Evolutionary conservation across 2,797 vertebrate genomes (phyloP).

Genomic region (Melanotaenia pygmaea): DNA sequence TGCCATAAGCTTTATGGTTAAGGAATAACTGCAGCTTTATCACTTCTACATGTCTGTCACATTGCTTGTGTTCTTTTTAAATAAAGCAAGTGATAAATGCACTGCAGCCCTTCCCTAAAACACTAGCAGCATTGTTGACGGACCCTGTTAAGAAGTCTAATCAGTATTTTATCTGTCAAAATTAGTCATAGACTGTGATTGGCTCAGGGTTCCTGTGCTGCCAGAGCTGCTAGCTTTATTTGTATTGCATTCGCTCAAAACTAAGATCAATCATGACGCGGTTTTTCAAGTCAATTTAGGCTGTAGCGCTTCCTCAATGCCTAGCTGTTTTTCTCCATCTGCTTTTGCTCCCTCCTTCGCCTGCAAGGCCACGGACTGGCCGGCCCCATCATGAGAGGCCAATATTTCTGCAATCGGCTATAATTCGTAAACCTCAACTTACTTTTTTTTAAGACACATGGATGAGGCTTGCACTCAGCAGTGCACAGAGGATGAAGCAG

Average conservation of each 20-base stretch:
- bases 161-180: slow-evolving; percentile 30
- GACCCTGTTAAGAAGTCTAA: slow-evolving; percentile 23
- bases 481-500: slow-evolving; percentile 12
- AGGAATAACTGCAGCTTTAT: slow-evolving; percentile 36
- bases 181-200: slow-evolving; percentile 15
- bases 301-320: neutral
- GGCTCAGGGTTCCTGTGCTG: slow-evolving; percentile 10
- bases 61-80: slow-evolving; percentile 5
- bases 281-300: slow-evolving; percentile 6
- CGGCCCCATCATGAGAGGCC: slow-evolving; percentile 39
- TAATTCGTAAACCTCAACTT: slow-evolving; percentile 57
- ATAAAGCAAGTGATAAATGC: slow-evolving; percentile 10
- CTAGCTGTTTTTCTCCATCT: neutral
- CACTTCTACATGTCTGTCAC: slow-evolving; percentile 22
- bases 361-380: slow-evolving; percentile 16
- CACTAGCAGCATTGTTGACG: slow-evolving; percentile 32
- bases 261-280: slow-evolving; percentile 20
- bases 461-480: slow-evolving; percentile 8
- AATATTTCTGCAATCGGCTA: slow-evolving; percentile 54
- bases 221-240: slow-evolving; percentile 20
- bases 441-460: slow-evolving; percentile 34
- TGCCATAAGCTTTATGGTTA: slow-evolving; percentile 38
- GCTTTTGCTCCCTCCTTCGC: slow-evolving; percentile 16
- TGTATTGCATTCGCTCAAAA: slow-evolving; percentile 31
- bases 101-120: slow-evolving; percentile 14